Percentiles rank a stretch among this genome's conserved stretches.
phyloP scores from a whole-genome alignment of 2,888 invertebrate genomes.

The Chalcosyrphus nemorum region DNA sequence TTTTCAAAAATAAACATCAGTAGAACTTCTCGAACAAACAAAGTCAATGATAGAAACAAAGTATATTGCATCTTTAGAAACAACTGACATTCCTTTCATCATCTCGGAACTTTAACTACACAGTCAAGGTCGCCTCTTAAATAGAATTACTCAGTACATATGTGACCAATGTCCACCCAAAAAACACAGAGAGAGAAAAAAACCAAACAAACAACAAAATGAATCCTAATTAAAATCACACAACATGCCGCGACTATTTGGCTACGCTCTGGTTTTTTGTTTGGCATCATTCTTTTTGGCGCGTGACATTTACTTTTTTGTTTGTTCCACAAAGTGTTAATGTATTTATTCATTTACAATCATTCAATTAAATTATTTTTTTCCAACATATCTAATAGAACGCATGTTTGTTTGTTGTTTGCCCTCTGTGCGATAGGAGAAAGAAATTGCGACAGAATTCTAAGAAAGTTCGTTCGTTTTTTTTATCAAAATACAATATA shows the following conservation, averaged over 20 bases:
- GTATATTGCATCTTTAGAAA: not conserved
- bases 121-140: not conserved
- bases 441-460: not conserved
- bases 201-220: not conserved
- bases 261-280: not conserved
- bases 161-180: not conserved
- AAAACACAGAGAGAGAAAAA: not conserved
- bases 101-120: not conserved
- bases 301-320: constrained; percentile 43
- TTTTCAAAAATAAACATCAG: not conserved
- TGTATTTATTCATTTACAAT: not conserved
- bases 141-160: not conserved
- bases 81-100: not conserved
- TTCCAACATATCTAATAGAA: constrained; percentile 2
- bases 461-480: not conserved
- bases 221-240: constrained; percentile 38
- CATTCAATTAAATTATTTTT: not conserved
- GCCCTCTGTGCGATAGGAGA: not conserved
- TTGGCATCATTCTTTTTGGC: constrained; percentile 31
- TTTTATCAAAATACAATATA: not conserved
- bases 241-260: not conserved
- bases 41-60: too few species aligned
- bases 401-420: constrained; percentile 13
- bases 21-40: not conserved
- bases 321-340: constrained; percentile 3